Evolutionary conservation across 2,797 vertebrate species (phyloP), one percentile per base, ranked within the genome.

Genomic region (Spheniscus humboldti): DNA sequence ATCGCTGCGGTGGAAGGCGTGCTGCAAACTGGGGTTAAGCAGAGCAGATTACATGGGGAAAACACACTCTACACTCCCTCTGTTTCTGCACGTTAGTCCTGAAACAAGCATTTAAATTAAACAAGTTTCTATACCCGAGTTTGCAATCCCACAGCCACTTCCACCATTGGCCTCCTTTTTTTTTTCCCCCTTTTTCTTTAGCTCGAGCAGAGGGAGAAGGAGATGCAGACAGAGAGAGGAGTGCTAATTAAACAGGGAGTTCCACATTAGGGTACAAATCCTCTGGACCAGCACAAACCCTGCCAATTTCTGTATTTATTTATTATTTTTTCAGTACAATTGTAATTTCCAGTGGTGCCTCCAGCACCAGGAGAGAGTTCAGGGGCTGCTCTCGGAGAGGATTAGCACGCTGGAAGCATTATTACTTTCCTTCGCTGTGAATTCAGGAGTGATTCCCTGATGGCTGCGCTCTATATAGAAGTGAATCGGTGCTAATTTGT

Each of bases 191-290:
- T 78, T 89, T 95, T 79, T 60, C 86, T 93, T 71, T 17, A 76
- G 52, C 82, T 91, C 3, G 8, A 94, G 94, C 62, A 81, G 94
- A 41, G 1, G 74, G 66, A 91, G 88, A 78, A 90, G 94, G 89
- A 84, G 96, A 88, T 22, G 79, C 81, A 84, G 86, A 53, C 86
- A n/a, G 59, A 52, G 92, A 91, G 91, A 92, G 24, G 74, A 95
- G 94, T 76, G 96, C 94, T 97, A 97, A 97, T 97, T 97, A 97
- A 97, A 96, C 95, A 95, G 97, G 96, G 96, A 95, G 55, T 79
- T 94, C 95, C 95, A 97, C 94, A 94, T 97, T 94, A 92, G 95
- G 95, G 94, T 97, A 95, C 94, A 96, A 97, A 96, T 97, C 92
- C 95, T 97, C 87, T 81, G 94, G 94, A 92, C 94, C 91, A 78